Base-by-base conservation (phyloP, 2,888 invertebrate genomes). In the Drosophila limbata region DNA sequence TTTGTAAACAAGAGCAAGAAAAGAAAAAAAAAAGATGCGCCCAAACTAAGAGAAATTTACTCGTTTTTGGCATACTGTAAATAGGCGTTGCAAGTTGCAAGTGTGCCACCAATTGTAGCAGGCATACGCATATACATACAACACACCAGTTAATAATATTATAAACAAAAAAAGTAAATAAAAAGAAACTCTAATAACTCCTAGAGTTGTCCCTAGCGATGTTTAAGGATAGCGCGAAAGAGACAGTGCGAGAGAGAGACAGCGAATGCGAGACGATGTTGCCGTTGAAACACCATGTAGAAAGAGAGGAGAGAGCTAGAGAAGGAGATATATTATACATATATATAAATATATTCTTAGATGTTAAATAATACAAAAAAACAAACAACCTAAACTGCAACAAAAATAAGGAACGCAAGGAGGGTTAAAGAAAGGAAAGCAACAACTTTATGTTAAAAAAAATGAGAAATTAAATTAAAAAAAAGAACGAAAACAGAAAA, bases 401-500 rank as follows among this genome's bases (percentile, higher is more conserved):
- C 33, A 39, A 63, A 55, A 25, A 31, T 33, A 63, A 17, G n/a
- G 35, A 53, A 17, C 17, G 40, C 4, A 51, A 15, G 15, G n/a
- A 37, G 13, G 6, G 9, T 28, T n/a, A 44, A 55, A 15, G n/a
- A n/a, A n/a, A 17, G 31, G 3, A 42, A 55, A 42, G 21, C 52
- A 33, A 55, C 33, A 56, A 44, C 21, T 44, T 56, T 44, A 44
- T 57, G 37, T 60, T 64, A 51, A 56, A 64, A 35, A 50, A 28
- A 28, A 28, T 25, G n/a, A 39, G 33, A 37, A 45, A 37, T 33
- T 21, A 25, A 47, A 59, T 51, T 45, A 56, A 56, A 56, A 56
- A 44, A 13, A 45, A 19, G 33, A 13, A 44, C 17, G 92, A 98
- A 99, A 94, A 99, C 98, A 94, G 92, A 60, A 73, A 76, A 73